Percentiles rank a stretch among this genome's conserved stretches.
Conservation (phyloP, 2,888 invertebrate genomes). For the Harpalus rubripes region DNA sequence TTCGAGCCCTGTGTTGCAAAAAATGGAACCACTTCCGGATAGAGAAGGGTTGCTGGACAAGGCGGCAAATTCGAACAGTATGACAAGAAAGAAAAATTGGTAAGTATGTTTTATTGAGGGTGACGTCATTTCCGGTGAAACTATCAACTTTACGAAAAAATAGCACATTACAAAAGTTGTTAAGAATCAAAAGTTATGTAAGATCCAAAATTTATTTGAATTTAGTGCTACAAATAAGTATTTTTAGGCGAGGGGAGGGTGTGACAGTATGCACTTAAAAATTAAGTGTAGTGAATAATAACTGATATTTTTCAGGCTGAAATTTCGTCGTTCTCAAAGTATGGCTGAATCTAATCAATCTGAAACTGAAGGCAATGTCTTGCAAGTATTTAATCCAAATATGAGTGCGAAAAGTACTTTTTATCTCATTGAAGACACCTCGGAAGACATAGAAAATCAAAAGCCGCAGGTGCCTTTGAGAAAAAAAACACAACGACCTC, state of each 20-base stretch:
- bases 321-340: constrained; percentile 60
- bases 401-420: constrained; percentile 80
- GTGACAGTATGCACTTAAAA: too few relatives aligned
- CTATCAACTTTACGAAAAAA: too few relatives aligned
- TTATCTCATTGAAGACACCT: constrained; percentile 85
- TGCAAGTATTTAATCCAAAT: constrained; percentile 58
- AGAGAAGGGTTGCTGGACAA: not conserved
- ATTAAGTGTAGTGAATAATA: too few relatives aligned
- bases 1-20: constrained; percentile 43
- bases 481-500: constrained; percentile 70
- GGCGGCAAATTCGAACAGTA: constrained; percentile 32
- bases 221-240: too few relatives aligned
- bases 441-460: constrained; percentile 79
- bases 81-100: constrained; percentile 68
- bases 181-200: too few relatives aligned
- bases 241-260: too few relatives aligned
- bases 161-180: too few relatives aligned
- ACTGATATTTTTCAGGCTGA: constrained; percentile 73
- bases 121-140: too few relatives aligned
- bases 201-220: too few relatives aligned
- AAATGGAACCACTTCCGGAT: not conserved
- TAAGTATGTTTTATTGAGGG: constrained; percentile 8
- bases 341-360: not conserved
- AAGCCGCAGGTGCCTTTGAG: constrained; percentile 68
- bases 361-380: not conserved